Conservation (phyloP, 2,113 vertebrate genomes). For the Phalacrocorax brasilianus region DNA sequence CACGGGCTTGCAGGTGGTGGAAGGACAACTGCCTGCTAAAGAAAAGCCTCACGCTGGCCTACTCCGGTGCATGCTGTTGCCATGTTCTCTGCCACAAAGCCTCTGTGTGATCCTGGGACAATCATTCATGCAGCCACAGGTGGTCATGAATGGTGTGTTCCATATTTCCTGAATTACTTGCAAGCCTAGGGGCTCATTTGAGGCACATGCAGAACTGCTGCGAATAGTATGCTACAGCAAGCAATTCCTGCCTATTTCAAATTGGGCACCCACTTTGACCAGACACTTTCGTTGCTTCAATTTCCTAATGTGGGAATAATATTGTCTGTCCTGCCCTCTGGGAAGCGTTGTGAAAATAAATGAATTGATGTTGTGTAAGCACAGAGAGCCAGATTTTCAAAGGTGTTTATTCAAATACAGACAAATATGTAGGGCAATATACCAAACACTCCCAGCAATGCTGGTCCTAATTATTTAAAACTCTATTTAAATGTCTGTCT, state of each 20-base stretch:
- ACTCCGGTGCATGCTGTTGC: not conserved
- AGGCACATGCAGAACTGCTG: not conserved
- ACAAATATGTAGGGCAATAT: not conserved
- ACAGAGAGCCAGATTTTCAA: constrained; percentile 17
- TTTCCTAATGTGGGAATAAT: constrained; percentile 9
- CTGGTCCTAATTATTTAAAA: constrained; percentile 12
- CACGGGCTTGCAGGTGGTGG: not conserved
- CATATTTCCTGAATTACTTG: constrained; percentile 5
- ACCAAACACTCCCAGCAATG: not conserved
- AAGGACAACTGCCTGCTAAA: not conserved
- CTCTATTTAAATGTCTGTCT: not conserved
- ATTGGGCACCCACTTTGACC: not conserved
- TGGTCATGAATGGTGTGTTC: not conserved
- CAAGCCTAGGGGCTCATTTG: not conserved
- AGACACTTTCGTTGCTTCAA: constrained; percentile 3
- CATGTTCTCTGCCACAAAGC: not conserved
- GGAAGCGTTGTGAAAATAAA: constrained; percentile 46
- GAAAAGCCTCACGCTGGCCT: not conserved
- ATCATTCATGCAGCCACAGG: not conserved
- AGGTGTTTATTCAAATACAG: constrained; percentile 54
- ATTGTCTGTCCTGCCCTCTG: constrained; percentile 21
- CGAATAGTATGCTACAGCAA: not conserved
- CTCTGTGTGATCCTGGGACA: not conserved
- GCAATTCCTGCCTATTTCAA: not conserved
- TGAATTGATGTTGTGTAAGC: constrained; percentile 39